Percentiles rank a stretch among this genome's conserved stretches.
These are phyloP conservation scores for Dromiciops gliroides DNA, from an alignment of 2,113 vertebrate species.

Conservation along the genomic window DNA sequence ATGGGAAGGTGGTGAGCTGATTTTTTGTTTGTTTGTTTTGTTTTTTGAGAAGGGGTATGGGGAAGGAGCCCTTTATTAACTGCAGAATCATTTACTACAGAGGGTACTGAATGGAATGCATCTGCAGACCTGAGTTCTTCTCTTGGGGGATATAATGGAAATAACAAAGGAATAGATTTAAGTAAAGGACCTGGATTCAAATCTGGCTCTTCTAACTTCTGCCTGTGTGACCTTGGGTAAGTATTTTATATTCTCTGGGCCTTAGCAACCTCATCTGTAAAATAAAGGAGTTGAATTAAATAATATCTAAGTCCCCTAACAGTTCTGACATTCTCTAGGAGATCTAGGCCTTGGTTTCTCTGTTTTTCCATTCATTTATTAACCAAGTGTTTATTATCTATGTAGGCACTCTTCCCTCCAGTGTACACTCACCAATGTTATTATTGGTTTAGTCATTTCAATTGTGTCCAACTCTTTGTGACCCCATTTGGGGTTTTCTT, in stretches of 20 bases:
- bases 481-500: not conserved
- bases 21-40: constrained; percentile 1
- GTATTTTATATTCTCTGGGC: not conserved
- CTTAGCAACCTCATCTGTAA: not conserved
- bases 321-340: not conserved
- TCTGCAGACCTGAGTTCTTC: not conserved
- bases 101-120: not conserved
- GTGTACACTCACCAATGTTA: not conserved
- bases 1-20: not conserved
- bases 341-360: not conserved
- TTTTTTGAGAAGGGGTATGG: not conserved
- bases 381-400: not conserved
- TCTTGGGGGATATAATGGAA: not conserved
- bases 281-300: not conserved
- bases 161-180: not conserved
- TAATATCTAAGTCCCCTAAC: not conserved
- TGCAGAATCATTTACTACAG: not conserved
- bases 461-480: not conserved
- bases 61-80: not conserved
- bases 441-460: too few relatives aligned
- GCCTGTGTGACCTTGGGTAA: not conserved
- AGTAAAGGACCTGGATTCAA: not conserved
- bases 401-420: not conserved
- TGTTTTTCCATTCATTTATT: constrained; percentile 10
- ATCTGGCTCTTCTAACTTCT: not conserved